A percentile compares a stretch with the other conserved stretches of the same genome.
phyloP scores from a whole-genome alignment of 2,888 invertebrate species.

The Amphimallon solstitiale region DNA sequence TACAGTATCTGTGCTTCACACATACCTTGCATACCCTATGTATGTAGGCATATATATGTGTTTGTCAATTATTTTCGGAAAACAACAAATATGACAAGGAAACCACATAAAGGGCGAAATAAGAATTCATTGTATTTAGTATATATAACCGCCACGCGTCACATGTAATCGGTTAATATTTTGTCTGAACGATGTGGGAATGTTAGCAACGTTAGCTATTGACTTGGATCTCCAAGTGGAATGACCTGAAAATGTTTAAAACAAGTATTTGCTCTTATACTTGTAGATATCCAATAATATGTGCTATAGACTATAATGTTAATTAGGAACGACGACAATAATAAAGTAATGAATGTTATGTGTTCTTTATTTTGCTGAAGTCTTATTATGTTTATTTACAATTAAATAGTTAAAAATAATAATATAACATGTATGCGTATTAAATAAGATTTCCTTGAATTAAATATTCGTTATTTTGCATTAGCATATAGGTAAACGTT shows the following conservation, averaged over 20 bases:
- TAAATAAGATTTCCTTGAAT: too few species aligned
- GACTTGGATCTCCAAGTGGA: conserved; percentile 20
- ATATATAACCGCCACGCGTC: too few species aligned
- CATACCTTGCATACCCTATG: too few species aligned
- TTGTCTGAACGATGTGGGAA: conserved; percentile 14
- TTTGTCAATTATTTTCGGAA: too few species aligned
- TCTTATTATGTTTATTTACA: too few species aligned
- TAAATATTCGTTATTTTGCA: neutral
- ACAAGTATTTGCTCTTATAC: conserved; percentile 36
- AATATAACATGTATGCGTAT: too few species aligned
- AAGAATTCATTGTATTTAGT: too few species aligned
- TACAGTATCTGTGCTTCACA: too few species aligned
- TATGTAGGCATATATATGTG: too few species aligned
- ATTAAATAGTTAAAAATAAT: too few species aligned
- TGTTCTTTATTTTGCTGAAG: neutral
- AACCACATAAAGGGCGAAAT: too few species aligned
- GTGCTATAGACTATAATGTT: conserved; percentile 22
- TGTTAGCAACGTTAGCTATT: conserved; percentile 14
- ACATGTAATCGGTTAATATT: conserved; percentile 16
- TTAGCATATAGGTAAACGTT: neutral
- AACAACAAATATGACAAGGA: too few species aligned
- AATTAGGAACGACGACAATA: conserved; percentile 4
- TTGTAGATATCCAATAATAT: conserved; percentile 29
- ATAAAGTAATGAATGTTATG: neutral
- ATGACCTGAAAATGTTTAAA: conserved; percentile 33